A percentile compares a stretch with the other conserved stretches of the same genome.
Evolutionary conservation across 2,888 invertebrate genomes (phyloP).

Genomic region (Tipula unca): DNA sequence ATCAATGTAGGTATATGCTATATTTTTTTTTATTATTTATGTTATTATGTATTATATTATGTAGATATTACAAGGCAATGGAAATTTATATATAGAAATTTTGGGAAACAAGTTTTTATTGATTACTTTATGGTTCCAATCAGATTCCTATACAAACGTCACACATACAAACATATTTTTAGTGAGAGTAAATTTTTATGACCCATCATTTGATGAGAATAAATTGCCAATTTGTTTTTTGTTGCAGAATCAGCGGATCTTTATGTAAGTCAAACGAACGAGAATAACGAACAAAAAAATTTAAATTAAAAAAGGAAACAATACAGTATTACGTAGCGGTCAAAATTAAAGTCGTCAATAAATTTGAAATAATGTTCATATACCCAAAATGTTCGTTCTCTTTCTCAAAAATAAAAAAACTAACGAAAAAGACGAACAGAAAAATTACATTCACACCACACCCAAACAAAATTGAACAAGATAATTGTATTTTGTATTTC

Average conservation of each 20-base stretch:
- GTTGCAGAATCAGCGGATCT: background rate
- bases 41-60: too few species aligned
- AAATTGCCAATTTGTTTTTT: background rate
- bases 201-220: background rate
- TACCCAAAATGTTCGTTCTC: background rate
- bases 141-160: background rate
- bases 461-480: constrained; percentile 18
- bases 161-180: background rate
- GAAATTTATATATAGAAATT: background rate
- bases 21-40: background rate
- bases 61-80: background rate
- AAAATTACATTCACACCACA: constrained; percentile 19
- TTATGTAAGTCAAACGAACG: background rate
- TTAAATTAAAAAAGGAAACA: background rate
- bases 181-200: background rate
- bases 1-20: background rate
- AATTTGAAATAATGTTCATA: background rate
- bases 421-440: constrained; percentile 14
- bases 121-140: background rate
- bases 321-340: constrained; percentile 18
- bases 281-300: background rate
- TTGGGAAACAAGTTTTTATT: background rate
- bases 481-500: background rate
- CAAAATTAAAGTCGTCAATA: constrained; percentile 20
- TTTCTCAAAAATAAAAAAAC: constrained; percentile 15